phyloP scores from a whole-genome alignment of 2,113 vertebrate genomes.

The Macquaria ambigua region DNA sequence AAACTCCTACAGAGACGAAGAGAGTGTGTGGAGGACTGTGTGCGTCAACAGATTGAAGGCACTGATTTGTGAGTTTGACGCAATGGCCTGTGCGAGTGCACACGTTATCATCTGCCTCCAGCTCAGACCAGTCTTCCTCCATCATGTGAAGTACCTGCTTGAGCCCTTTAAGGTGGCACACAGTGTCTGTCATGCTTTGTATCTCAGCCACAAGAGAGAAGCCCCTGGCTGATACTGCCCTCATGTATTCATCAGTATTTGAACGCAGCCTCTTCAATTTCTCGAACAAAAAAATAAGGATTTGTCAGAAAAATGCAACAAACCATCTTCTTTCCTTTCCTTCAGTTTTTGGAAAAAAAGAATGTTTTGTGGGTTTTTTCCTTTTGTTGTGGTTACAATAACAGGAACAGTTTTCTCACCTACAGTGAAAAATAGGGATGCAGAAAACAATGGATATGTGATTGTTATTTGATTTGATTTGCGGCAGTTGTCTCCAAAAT shows the following conservation, averaged over 20 bases:
- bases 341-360: neutral
- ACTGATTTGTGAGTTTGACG: constrained; percentile 38
- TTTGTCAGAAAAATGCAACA: neutral
- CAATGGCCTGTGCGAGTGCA: neutral
- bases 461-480: constrained; percentile 4
- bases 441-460: neutral
- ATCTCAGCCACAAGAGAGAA: neutral
- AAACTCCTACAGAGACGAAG: neutral
- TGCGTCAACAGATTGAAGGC: neutral
- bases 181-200: constrained; percentile 48
- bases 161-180: constrained; percentile 49
- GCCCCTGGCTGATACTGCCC: neutral
- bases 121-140: constrained; percentile 43
- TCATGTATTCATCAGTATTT: neutral
- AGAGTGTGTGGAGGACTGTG: neutral
- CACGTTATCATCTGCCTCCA: constrained; percentile 54
- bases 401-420: neutral
- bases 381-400: constrained; percentile 4
- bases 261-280: neutral
- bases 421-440: neutral
- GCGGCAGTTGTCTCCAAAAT: neutral
- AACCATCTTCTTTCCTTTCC: neutral
- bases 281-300: neutral
- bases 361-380: neutral
- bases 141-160: constrained; percentile 61